A percentile compares a stretch with the other conserved stretches of the same genome.
These are phyloP conservation scores for Gymnogyps californianus DNA, from an alignment of 2,113 vertebrate species.

Conservation along the genomic window DNA sequence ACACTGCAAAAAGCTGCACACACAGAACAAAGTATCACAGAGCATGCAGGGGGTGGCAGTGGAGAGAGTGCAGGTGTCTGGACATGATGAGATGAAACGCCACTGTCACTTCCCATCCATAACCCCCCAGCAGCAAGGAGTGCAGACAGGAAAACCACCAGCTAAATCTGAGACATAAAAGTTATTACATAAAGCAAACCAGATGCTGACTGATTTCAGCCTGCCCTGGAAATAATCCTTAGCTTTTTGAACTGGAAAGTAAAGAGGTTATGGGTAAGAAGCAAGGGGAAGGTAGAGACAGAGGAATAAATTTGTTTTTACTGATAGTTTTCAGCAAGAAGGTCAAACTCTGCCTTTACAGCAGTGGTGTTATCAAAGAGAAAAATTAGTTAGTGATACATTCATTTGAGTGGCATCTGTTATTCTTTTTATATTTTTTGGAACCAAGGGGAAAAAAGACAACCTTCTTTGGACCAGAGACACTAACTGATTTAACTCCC, in stretches of 20 bases:
- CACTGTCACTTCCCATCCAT: background rate
- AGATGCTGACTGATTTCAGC: background rate
- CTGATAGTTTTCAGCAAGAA: constrained; percentile 63
- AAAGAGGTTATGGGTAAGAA: constrained; percentile 2
- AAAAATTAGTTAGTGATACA: constrained; percentile 62
- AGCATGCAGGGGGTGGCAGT: background rate
- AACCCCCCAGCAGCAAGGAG: background rate
- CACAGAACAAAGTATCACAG: background rate
- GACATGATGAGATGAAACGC: background rate
- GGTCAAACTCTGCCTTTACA: constrained; percentile 55
- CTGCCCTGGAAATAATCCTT: constrained; percentile 18
- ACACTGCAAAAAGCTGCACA: background rate
- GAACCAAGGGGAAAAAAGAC: background rate
- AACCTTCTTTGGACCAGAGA: background rate
- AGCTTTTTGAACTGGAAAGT: constrained; percentile 40
- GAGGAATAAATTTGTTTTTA: constrained; percentile 48
- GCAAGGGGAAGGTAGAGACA: constrained; percentile 6
- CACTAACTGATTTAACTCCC: background rate
- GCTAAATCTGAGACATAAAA: constrained; percentile 1
- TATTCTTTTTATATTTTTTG: constrained; percentile 43
- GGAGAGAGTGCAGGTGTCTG: background rate
- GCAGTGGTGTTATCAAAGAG: constrained; percentile 44
- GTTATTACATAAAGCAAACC: constrained; percentile 10
- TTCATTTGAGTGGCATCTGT: constrained; percentile 60
- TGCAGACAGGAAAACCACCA: background rate